Evolutionary conservation across 2,888 invertebrate genomes (phyloP), one percentile per base, ranked within the genome.

Genomic region (Torymus texanus): DNA sequence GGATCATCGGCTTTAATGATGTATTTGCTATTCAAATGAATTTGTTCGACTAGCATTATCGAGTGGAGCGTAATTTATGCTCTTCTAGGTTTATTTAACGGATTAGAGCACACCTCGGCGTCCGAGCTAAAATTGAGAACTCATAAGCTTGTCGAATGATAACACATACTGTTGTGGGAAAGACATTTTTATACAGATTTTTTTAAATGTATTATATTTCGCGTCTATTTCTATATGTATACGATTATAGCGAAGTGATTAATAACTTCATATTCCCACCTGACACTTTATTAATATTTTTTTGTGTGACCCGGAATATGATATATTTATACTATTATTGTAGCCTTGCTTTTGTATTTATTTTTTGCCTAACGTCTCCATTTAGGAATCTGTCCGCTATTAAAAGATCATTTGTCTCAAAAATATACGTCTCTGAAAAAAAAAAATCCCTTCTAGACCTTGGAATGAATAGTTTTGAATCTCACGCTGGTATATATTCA

Each of bases 381-480:
- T 78, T 78, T 59, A 24, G 56, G 66, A 66, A 78, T 78, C 53
- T 66, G 55, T 62, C 61, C n/a, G 58, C 61, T 59, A 73, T 78
- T 78, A 78, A 78, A 78, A 67, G 59, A 67, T 72, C 72, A 67
- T 73, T 73, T 72, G 61, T 78, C 67, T 73, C 14, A 61, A 56
- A 78, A 78, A 29, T 2, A 55, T 29, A 18, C 55, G 53, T 66
- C 70, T 41, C 53, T 65, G 56, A 50, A 65, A 53, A 66, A 41
- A 29, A 72, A 66, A 29, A 65, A 21, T 41, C 55, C 29, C 41
- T 74, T 51, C 24, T 68, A 62, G 61, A n/a, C 67, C 68, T 61
- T 65, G 53, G 13, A 71, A 50, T 56, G 53, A 62, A 62, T 58
- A 71, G 59, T 71, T 63, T 73, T 41, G 11, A 53, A 61, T 66